Evolutionary conservation across 1,140 invertebrate species (phyloP).

Genomic region (Caenorhabditis latens): DNA sequence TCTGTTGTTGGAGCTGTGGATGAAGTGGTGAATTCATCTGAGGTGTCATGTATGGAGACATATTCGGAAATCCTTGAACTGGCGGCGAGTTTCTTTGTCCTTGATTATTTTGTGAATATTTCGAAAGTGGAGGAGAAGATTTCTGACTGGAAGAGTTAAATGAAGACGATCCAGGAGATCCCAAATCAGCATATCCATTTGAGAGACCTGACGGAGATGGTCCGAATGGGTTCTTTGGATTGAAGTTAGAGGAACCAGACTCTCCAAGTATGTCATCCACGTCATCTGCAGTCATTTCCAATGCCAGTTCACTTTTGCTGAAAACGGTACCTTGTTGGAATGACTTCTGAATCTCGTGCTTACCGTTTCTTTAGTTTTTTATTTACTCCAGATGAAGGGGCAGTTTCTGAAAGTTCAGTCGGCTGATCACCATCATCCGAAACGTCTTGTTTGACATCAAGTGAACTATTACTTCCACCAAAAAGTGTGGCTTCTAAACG

Average conservation of each 20-base stretch:
- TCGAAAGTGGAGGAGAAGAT: constrained; percentile 33
- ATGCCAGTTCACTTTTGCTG: constrained; percentile 29
- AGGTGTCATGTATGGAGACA: constrained; percentile 38
- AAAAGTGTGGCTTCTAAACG: constrained; percentile 24
- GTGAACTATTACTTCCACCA: too few relatives aligned
- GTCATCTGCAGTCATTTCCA: constrained; percentile 40
- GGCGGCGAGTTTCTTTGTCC: constrained; percentile 20
- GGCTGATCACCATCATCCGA: constrained; percentile 4
- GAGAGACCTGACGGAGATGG: constrained; percentile 6
- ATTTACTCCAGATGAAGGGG: background rate
- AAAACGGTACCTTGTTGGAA: background rate
- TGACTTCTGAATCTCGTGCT: background rate
- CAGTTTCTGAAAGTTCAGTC: background rate
- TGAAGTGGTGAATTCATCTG: constrained; percentile 38
- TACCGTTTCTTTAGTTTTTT: constrained; percentile 43
- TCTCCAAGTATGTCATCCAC: constrained; percentile 34
- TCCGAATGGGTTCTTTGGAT: constrained; percentile 40
- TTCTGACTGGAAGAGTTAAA: background rate
- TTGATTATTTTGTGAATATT: constrained; percentile 42
- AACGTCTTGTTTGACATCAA: background rate
- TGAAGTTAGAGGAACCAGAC: background rate
- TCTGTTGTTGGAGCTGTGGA: constrained; percentile 41
- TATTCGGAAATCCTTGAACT: constrained; percentile 5
- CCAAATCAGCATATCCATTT: background rate
- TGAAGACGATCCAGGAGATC: background rate